Conservation (phyloP, 2,113 vertebrate genomes). For the Bos indicus region DNA sequence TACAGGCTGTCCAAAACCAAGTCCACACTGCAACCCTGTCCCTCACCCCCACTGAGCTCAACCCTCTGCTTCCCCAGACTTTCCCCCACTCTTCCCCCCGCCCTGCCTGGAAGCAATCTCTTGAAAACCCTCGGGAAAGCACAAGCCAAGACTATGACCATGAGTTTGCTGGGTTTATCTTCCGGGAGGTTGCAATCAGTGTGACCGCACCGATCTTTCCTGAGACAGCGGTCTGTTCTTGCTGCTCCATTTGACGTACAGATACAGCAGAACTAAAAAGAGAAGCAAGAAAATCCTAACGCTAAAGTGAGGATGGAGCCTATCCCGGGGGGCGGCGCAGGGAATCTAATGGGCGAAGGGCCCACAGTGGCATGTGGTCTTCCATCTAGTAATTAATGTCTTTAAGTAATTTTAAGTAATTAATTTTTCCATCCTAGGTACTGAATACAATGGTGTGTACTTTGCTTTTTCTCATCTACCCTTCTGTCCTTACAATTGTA, state of each 20-base stretch:
- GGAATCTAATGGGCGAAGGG: neutral
- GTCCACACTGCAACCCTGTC: neutral
- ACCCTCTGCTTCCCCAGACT: neutral
- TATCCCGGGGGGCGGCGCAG: neutral
- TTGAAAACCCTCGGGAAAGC: neutral
- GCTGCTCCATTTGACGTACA: neutral
- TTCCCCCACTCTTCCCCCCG: neutral
- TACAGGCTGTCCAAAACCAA: neutral
- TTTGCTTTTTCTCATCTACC: neutral
- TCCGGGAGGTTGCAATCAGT: neutral
- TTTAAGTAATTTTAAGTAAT: neutral
- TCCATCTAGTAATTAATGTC: neutral
- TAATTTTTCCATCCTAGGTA: neutral
- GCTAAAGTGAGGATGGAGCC: neutral
- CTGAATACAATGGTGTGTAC: neutral
- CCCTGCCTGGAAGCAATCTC: neutral
- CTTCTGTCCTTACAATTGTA: neutral
- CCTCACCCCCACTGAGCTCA: neutral
- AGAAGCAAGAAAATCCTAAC: neutral
- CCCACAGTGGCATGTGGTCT: neutral
- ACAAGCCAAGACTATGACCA: neutral
- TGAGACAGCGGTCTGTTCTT: neutral
- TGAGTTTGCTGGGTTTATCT: neutral
- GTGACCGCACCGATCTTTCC: neutral
- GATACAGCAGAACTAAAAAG: neutral